Evolutionary conservation across 1,140 invertebrate species (phyloP), one percentile per base, ranked within the genome.

Genomic region (Tribolium castaneum): DNA sequence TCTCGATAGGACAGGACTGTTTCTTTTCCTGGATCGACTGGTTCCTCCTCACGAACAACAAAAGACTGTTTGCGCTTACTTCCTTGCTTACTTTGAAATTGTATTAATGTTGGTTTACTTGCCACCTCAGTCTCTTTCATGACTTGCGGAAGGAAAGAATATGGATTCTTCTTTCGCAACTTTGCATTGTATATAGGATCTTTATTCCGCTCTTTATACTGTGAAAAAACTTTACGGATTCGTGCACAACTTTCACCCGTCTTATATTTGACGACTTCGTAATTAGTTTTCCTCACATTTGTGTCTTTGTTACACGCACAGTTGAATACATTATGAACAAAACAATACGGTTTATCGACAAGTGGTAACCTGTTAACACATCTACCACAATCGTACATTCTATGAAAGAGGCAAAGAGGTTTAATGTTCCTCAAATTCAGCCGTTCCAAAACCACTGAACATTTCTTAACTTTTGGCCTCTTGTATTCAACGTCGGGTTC

Each of bases 341-440:
- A 30, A 30, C 1, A 30, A 6, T 30, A 30, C 6, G 25, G 25
- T 1, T 30, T 30, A 6, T 30, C 25, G 4, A 30, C 25, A 3
- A 5, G 6, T 30, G 25, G 25, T 30, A 30, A 30, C 25, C 25
- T 30, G 5, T 6, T 30, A 30, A 6, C 59, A 39, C 82, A 75
- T 76, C 77, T 80, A 78, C 86, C 78, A 81, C 87, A 87, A 52
- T 82, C 80, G 52, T 87, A 84, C 25, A 84, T 50, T 52, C 81
- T 52, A 75, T 87, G 87, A 16, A 81, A 79, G 72, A 86, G 80
- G 70, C 87, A 87, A 77, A 80, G 86, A 1, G 84, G 85, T 13
- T 82, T 62, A n/a, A 87, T 72, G 16, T 82, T 79, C 6, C 82
- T 62, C 10, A 85, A 78, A 59, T 83, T 74, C 6, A 83, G 54